Evolutionary conservation across 2,888 invertebrate species (phyloP).

Genomic region (Xestoiulus laeticollis): DNA sequence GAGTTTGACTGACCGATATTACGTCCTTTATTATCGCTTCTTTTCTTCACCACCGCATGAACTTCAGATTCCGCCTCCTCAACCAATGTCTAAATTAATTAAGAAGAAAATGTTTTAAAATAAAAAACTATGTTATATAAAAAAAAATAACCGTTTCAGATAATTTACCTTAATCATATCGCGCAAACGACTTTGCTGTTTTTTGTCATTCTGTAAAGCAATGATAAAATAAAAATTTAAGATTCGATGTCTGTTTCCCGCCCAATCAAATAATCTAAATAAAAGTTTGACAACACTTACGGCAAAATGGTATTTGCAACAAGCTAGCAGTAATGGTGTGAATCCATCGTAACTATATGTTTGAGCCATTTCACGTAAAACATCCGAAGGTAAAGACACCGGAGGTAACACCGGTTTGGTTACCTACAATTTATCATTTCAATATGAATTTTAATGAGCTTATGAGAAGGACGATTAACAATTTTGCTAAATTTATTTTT

Average conservation of each 20-base stretch:
- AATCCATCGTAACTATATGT: slow-evolving; percentile 62
- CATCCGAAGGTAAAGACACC: slow-evolving; percentile 55
- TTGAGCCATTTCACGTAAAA: slow-evolving; percentile 61
- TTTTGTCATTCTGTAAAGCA: slow-evolving; percentile 54
- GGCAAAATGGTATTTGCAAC: slow-evolving; percentile 58
- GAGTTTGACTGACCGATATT: slow-evolving; percentile 53
- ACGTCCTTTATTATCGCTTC: slow-evolving; percentile 56
- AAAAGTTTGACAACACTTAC: slow-evolving; percentile 52
- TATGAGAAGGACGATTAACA: too few species aligned
- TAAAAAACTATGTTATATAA: neutral
- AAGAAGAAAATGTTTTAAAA: neutral
- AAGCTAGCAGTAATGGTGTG: slow-evolving; percentile 63
- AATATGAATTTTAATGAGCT: too few species aligned
- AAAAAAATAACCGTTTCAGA: neutral
- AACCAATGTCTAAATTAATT: slow-evolving; percentile 53
- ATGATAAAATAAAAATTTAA: slow-evolving; percentile 44
- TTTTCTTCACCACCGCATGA: slow-evolving; percentile 57
- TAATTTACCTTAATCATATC: slow-evolving; percentile 54
- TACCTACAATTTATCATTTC: slow-evolving; percentile 37
- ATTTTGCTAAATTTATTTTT: neutral
- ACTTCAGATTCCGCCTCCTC: slow-evolving; percentile 57
- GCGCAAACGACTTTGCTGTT: slow-evolving; percentile 54
- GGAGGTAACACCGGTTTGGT: slow-evolving; percentile 52
- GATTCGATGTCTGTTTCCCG: neutral
- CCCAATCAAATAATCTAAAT: neutral